Percentiles rank a stretch among this genome's conserved stretches.
These are phyloP conservation scores for Gallinago jamesoni DNA, from an alignment of 2,113 vertebrate species.

Conservation along the genomic window DNA sequence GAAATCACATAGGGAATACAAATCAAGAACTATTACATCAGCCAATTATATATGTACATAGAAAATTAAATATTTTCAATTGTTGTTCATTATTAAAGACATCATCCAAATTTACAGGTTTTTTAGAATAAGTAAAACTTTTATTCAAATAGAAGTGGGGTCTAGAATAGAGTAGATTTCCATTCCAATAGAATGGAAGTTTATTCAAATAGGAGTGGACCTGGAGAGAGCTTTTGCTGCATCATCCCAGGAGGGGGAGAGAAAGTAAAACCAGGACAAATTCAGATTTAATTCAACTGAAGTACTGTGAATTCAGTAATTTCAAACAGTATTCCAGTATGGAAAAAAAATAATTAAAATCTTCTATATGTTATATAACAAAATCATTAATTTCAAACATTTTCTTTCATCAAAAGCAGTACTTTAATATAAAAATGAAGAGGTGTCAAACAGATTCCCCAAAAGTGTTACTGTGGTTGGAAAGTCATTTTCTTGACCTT, in stretches of 20 bases:
- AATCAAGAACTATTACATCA: background rate
- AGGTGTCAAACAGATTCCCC: background rate
- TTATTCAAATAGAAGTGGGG: background rate
- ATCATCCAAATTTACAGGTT: background rate
- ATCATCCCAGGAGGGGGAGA: background rate
- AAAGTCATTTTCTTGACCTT: background rate
- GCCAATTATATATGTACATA: background rate
- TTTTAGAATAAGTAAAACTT: background rate
- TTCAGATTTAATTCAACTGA: background rate
- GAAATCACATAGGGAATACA: background rate
- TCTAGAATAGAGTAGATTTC: too few species aligned
- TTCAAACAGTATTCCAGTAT: background rate
- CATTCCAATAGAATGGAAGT: too few species aligned
- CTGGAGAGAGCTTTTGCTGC: background rate
- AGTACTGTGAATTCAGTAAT: background rate
- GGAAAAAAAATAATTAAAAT: background rate
- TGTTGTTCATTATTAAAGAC: background rate
- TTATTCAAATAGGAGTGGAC: too few species aligned
- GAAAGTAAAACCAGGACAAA: background rate
- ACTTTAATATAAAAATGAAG: background rate
- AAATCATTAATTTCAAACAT: background rate
- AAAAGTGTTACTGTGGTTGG: background rate
- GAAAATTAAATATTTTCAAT: background rate
- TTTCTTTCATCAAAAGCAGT: background rate
- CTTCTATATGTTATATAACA: background rate